Conservation (phyloP, 2,888 invertebrate genomes). For the Drosophila kanekoi region DNA sequence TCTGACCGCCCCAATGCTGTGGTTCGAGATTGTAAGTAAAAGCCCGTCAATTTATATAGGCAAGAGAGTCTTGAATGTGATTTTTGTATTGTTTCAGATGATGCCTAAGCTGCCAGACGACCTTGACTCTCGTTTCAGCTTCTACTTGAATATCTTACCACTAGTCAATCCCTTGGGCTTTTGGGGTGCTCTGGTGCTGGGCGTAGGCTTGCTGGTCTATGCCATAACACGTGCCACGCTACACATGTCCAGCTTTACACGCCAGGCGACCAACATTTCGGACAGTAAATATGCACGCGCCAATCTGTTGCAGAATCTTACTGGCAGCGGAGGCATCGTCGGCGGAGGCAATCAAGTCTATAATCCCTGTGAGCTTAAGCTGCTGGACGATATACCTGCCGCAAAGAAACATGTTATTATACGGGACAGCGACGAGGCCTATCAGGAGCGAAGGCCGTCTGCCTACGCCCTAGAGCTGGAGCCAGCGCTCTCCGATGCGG, state of each 20-base stretch:
- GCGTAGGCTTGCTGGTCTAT: conserved; percentile 77
- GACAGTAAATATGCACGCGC: conserved; percentile 78
- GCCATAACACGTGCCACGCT: conserved; percentile 83
- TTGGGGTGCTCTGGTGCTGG: conserved; percentile 80
- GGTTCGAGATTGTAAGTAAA: conserved; percentile 95
- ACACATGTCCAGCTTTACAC: conserved; percentile 76
- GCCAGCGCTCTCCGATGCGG: conserved; percentile 72
- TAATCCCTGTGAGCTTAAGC: conserved; percentile 82
- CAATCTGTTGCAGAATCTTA: conserved; percentile 68
- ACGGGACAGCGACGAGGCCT: conserved; percentile 44
- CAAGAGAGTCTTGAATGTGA: neutral
- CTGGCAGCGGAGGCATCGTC: conserved; percentile 38
- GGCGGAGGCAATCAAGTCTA: conserved; percentile 69
- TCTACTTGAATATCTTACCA: conserved; percentile 91
- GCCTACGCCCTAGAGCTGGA: conserved; percentile 79
- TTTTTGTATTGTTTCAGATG: conserved; percentile 86
- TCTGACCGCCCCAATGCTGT: conserved; percentile 91
- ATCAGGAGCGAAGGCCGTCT: conserved; percentile 58
- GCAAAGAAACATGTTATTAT: conserved; percentile 57
- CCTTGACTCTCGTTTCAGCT: conserved; percentile 88
- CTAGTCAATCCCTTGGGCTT: conserved; percentile 86
- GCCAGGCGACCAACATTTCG: conserved; percentile 67
- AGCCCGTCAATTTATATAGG: neutral
- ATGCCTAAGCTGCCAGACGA: conserved; percentile 89
- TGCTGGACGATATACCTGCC: conserved; percentile 72